Conservation (phyloP, 2,888 invertebrate species). For the Caenorhabditis wallacei region DNA sequence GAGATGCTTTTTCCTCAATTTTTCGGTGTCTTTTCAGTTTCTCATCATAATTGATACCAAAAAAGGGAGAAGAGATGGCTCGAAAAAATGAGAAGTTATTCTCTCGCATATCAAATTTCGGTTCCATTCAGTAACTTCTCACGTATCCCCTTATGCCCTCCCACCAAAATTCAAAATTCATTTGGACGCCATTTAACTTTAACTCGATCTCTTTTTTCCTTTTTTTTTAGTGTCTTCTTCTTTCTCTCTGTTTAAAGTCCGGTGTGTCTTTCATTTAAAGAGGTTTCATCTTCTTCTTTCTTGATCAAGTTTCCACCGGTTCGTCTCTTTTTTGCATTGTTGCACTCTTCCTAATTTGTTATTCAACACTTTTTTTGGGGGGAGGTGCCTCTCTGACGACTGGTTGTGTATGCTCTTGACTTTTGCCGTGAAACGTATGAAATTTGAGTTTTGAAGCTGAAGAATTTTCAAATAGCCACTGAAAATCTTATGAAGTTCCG, state of each 20-base stretch:
- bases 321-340: constrained; percentile 54
- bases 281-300: constrained; percentile 31
- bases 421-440: constrained; percentile 67
- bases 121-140: constrained; percentile 57
- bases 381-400: constrained; percentile 40
- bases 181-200: constrained; percentile 46
- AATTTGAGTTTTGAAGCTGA: constrained; percentile 62
- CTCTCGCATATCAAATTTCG: constrained; percentile 67
- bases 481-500: constrained; percentile 64
- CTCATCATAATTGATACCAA: constrained; percentile 50
- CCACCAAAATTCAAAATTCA: constrained; percentile 46
- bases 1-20: constrained; percentile 1
- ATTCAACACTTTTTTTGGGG: constrained; percentile 67
- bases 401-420: constrained; percentile 58
- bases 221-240: constrained; percentile 1
- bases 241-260: constrained; percentile 16
- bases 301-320: constrained; percentile 65
- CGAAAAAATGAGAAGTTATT: constrained; percentile 56
- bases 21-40: constrained; percentile 9
- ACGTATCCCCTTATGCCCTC: constrained; percentile 38
- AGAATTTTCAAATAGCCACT: constrained; percentile 62
- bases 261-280: background rate
- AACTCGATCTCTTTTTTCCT: constrained; percentile 35
- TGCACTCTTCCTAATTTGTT: constrained; percentile 67
- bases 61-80: constrained; percentile 19